Evolutionary conservation across 2,113 vertebrate species (phyloP).

Genomic region (Craseonycteris thonglongyai): DNA sequence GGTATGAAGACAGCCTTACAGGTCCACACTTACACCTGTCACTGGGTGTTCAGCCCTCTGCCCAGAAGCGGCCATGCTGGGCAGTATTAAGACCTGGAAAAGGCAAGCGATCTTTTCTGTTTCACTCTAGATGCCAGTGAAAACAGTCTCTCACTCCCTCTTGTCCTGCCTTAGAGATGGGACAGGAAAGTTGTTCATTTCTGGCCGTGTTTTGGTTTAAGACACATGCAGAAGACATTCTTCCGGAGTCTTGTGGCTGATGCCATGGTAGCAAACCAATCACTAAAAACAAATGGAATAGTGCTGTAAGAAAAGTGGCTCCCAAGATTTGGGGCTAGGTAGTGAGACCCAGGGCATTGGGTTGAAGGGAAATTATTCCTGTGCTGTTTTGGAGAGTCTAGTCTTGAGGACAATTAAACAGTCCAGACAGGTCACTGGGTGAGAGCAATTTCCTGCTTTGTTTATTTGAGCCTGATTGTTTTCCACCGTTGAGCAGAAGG

Average conservation of each 20-base stretch:
- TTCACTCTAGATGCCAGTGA: neutral
- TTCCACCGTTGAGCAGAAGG: neutral
- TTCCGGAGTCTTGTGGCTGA: neutral
- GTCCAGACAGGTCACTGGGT: conserved; percentile 66
- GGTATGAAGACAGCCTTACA: neutral
- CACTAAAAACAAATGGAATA: neutral
- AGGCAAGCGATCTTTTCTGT: neutral
- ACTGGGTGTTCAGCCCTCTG: neutral
- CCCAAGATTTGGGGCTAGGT: neutral
- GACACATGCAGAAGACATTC: neutral
- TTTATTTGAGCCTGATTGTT: conserved; percentile 60
- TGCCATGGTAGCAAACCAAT: neutral
- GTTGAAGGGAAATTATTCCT: conserved; percentile 38
- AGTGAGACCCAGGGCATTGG: neutral
- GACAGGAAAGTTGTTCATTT: neutral
- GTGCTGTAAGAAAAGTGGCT: neutral
- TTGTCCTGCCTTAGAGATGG: neutral
- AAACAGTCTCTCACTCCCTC: neutral
- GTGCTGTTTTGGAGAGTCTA: conserved; percentile 19
- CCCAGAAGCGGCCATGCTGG: neutral
- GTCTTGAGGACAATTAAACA: conserved; percentile 53
- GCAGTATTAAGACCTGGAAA: neutral
- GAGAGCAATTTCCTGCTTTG: conserved; percentile 65
- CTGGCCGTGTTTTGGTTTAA: neutral
- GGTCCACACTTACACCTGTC: neutral